Conservation (phyloP, 2,113 vertebrate species). For the Salvator merianae region DNA sequence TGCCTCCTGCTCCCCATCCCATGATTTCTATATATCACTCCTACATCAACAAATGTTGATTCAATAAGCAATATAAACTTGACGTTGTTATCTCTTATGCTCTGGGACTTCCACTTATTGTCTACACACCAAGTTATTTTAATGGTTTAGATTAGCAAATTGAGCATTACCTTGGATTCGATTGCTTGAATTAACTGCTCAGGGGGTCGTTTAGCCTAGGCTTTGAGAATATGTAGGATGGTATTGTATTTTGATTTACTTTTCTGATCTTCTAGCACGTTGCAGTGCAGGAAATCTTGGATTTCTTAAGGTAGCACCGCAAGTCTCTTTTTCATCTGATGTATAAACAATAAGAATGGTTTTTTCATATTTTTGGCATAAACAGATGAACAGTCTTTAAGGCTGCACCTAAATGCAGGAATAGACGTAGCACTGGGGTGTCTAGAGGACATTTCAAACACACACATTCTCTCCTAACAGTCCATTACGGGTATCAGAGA, state of each 20-base stretch:
- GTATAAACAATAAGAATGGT: background rate
- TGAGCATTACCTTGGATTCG: constrained; percentile 16
- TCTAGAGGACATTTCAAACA: no score
- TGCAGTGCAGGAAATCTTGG: background rate
- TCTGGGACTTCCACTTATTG: constrained; percentile 1
- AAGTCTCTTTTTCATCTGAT: background rate
- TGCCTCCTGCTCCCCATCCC: background rate
- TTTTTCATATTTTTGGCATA: background rate
- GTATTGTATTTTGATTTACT: constrained; percentile 17
- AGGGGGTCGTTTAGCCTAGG: background rate
- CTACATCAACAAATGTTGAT: constrained; percentile 1
- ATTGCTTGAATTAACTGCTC: constrained; percentile 18
- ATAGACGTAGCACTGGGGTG: no score
- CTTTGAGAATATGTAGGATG: background rate
- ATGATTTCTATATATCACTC: background rate
- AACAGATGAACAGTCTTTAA: background rate
- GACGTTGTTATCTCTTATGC: background rate
- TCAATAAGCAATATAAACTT: constrained; percentile 6
- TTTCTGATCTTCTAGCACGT: background rate
- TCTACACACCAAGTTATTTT: constrained; percentile 12
- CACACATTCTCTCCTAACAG: no score
- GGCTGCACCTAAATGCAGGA: background rate
- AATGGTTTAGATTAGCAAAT: constrained; percentile 11
- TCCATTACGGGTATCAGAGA: no score
- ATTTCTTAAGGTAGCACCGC: background rate